phyloP scores from a whole-genome alignment of 2,797 vertebrate species.

The Notoglanidium macrostoma region DNA sequence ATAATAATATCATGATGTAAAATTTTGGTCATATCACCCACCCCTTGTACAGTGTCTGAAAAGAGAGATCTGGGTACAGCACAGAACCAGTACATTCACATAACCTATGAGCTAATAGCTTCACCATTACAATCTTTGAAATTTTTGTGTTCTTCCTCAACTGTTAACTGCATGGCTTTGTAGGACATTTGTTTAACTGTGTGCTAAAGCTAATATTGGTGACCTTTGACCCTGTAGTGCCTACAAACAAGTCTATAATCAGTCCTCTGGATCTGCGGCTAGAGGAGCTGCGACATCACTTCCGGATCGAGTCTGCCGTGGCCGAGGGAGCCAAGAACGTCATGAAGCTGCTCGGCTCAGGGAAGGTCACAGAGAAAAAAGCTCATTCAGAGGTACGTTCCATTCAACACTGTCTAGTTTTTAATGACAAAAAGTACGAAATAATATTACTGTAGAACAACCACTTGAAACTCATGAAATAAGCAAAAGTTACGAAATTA shows the following conservation, averaged over 20 bases:
- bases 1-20: neutral
- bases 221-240: conserved; percentile 47
- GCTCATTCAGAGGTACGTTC: conserved; percentile 82
- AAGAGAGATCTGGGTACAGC: neutral
- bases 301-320: conserved; percentile 87
- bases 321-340: conserved; percentile 89
- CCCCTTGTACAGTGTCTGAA: no score
- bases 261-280: conserved; percentile 86
- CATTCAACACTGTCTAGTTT: conserved; percentile 17
- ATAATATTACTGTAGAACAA: no score
- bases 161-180: neutral
- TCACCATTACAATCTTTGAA: neutral
- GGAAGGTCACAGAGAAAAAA: conserved; percentile 87
- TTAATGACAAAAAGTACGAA: neutral
- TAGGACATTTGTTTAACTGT: neutral
- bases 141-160: neutral
- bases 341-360: conserved; percentile 86
- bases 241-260: conserved; percentile 80
- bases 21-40: neutral
- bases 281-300: conserved; percentile 86
- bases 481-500: neutral
- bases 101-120: no score
- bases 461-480: no score
- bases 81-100: neutral
- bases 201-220: neutral